Evolutionary conservation across 1,140 invertebrate species (phyloP), one percentile per base, ranked within the genome.

Genomic region (Aphelinus atriplicis): DNA sequence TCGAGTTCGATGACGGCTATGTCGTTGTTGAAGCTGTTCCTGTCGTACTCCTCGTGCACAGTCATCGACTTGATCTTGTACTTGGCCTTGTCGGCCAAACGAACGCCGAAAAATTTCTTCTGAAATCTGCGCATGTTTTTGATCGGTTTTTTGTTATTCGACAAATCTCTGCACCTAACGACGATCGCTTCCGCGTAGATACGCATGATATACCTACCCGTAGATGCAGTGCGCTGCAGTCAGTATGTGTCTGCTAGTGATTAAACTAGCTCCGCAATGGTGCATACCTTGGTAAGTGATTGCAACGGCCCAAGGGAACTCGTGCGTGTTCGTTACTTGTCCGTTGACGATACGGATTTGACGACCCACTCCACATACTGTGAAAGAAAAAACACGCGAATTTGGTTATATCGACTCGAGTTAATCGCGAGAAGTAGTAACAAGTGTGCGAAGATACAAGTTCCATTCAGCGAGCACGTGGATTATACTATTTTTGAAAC

Each of bases 241-340:
- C 26, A 92, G 80, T 26, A 92, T 77, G 80, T 91, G 90, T 43
- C 83, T 86, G 48, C 89, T 85, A 4, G 89, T 91, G 80, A 95
- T 92, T 55, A 95, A 83, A 6, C 91, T 92, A 1, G 90, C 93
- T 1, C 93, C 93, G 82, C 94, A 95, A 78, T 94, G 93, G 84
- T 95, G 94, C 70, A 90, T 88, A 2, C 91, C 91, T 58, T 90
- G 88, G 81, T 92, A 92, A 71, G 89, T 86, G 26, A 96, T 85
- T 47, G 90, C 91, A 1, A 90, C 92, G 80, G 94, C 90, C 94
- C 94, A 95, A 0, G 94, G 93, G 81, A 93, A 94, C 82, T 95
- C 92, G 78, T 92, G 89, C 7, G 91, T 86, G 72, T 89, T 89
- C 1, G 93, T 92, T 70, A 91, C 88, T 60, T 90, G 88, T 0